Evolutionary conservation across 92 coral and sea anemone species (phyloP).

Genomic region (Ricordea florida): DNA sequence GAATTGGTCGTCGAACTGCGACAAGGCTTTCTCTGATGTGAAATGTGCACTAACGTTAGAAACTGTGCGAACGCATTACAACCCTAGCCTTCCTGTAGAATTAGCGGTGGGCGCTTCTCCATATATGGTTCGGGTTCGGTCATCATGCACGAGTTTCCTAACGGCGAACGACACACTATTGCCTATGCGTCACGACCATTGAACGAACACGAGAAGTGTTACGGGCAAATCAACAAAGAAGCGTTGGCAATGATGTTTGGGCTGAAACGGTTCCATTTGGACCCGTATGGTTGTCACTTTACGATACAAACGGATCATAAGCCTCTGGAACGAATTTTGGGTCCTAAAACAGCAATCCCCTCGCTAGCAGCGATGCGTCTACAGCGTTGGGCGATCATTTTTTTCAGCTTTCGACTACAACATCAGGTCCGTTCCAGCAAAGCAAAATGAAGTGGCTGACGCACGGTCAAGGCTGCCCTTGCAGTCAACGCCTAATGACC

Average conservation of each 20-base stretch:
- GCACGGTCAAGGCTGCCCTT: too few relatives aligned
- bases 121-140: constrained; percentile 17
- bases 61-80: constrained; percentile 2
- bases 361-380: too few relatives aligned
- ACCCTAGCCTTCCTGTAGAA: constrained; percentile 19
- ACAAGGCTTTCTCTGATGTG: neutral
- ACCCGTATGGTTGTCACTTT: constrained; percentile 25
- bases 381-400: too few relatives aligned
- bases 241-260: constrained; percentile 32
- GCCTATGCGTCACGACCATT: constrained; percentile 6
- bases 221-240: constrained; percentile 29
- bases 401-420: too few relatives aligned
- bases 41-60: constrained; percentile 18
- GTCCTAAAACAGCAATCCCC: constrained; percentile 17
- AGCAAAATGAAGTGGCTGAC: too few relatives aligned
- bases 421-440: too few relatives aligned
- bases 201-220: constrained; percentile 1
- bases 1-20: neutral
- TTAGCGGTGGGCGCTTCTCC: constrained; percentile 11
- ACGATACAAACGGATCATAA: constrained; percentile 36
- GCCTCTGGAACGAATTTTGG: constrained; percentile 5
- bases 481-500: too few relatives aligned
- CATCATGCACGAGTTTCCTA: neutral
- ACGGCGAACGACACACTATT: constrained; percentile 4
- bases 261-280: constrained; percentile 27